Percentiles rank a stretch among this genome's conserved stretches.
Evolutionary conservation across 2,888 invertebrate species (phyloP).

Genomic region (Stictocephala bisonia): DNA sequence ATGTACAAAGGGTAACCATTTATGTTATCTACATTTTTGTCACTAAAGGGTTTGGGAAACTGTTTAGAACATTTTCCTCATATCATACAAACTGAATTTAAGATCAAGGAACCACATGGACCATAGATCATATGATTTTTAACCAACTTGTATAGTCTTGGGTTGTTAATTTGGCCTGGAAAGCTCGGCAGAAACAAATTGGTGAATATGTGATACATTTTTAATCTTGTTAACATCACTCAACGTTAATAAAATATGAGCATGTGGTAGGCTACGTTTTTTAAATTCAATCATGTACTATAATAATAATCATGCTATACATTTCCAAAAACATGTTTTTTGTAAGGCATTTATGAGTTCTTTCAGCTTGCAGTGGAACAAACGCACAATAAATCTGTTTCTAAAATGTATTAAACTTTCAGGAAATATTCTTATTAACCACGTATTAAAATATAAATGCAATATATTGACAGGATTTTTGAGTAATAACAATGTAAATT

Average conservation of each 20-base stretch:
- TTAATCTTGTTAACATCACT: slow-evolving; percentile 23
- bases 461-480: too few species aligned
- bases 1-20: slow-evolving; percentile 40
- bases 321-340: neutral
- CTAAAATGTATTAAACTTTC: too few species aligned
- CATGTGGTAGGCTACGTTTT: slow-evolving; percentile 42
- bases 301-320: too few species aligned
- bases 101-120: slow-evolving; percentile 37
- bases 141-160: slow-evolving; percentile 13
- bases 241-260: slow-evolving; percentile 45
- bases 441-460: too few species aligned
- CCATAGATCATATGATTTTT: slow-evolving; percentile 46
- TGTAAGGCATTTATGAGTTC: neutral
- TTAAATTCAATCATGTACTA: slow-evolving; percentile 36
- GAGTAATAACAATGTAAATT: too few species aligned
- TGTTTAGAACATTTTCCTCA: slow-evolving; percentile 18
- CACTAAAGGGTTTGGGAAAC: slow-evolving; percentile 9
- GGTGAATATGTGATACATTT: slow-evolving; percentile 15
- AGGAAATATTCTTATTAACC: too few species aligned
- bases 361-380: slow-evolving; percentile 6
- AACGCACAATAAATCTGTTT: neutral
- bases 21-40: neutral
- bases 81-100: slow-evolving; percentile 45
- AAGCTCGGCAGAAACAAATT: neutral
- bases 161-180: neutral